These are phyloP conservation scores for Phocoena phocoena DNA, from an alignment of 2,113 vertebrate genomes.

Conservation along the genomic window DNA sequence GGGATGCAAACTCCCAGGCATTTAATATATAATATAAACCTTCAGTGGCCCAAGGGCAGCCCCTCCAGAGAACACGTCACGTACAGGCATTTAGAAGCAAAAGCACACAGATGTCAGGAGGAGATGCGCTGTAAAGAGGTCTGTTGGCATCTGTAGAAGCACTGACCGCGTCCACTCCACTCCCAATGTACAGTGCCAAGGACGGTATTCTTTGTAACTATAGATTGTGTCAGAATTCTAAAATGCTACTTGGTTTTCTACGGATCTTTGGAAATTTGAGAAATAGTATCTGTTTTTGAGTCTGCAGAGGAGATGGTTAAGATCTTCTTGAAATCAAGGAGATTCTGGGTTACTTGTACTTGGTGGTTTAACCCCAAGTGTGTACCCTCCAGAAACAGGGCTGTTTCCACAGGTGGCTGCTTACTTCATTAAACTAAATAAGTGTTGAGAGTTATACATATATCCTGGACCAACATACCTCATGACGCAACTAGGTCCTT, in stretches of 20 bases:
- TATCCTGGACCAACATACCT: background rate
- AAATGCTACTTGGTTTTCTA: background rate
- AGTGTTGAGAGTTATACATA: background rate
- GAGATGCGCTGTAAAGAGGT: accelerated
- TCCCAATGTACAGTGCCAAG: background rate
- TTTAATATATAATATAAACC: background rate
- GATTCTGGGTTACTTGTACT: background rate
- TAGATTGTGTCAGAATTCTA: background rate
- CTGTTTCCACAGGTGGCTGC: background rate
- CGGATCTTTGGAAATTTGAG: background rate
- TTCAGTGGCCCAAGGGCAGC: background rate
- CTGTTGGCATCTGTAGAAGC: background rate
- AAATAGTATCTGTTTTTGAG: background rate
- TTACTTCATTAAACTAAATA: background rate
- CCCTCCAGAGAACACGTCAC: background rate
- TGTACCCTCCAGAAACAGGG: background rate
- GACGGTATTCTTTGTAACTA: background rate
- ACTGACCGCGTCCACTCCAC: too few relatives aligned
- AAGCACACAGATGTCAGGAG: background rate
- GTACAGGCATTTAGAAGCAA: background rate
- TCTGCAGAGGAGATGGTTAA: background rate
- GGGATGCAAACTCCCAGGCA: background rate
- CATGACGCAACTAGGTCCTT: background rate
- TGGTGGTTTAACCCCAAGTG: background rate
- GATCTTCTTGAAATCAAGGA: background rate